These are phyloP conservation scores for Tursiops truncatus DNA, from an alignment of 2,113 vertebrate genomes.

Conservation along the genomic window DNA sequence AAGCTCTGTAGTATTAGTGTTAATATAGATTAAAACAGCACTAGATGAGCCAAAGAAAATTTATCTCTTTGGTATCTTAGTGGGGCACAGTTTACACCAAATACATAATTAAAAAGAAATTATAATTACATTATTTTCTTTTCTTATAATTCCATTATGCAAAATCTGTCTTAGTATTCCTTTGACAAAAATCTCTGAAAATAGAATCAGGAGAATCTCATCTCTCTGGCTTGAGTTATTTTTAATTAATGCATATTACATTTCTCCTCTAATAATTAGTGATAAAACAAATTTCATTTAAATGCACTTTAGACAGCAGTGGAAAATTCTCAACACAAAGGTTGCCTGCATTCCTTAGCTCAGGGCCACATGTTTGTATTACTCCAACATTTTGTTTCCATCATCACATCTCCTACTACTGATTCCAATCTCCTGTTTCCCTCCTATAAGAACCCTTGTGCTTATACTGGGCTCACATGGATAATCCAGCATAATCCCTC, in stretches of 20 bases:
- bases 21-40: not conserved
- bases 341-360: not conserved
- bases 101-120: not conserved
- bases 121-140: not conserved
- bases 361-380: not conserved
- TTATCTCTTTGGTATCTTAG: not conserved
- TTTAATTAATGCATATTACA: not conserved
- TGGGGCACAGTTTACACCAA: not conserved
- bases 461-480: not conserved
- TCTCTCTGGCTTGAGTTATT: not conserved
- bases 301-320: not conserved
- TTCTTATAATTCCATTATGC: not conserved
- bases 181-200: constrained; percentile 21
- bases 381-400: not conserved
- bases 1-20: not conserved
- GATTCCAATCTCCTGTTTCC: not conserved
- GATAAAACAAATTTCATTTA: not conserved
- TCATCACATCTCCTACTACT: not conserved
- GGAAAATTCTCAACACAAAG: not conserved
- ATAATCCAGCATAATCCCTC: not conserved
- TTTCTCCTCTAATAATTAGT: not conserved
- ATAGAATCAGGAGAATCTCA: not conserved
- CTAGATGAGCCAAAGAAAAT: not conserved
- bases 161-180: not conserved
- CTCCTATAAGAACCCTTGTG: not conserved